A percentile compares a stretch with the other conserved stretches of the same genome.
Evolutionary conservation across 2,113 vertebrate species (phyloP).

Genomic region (Notothenia coriiceps): DNA sequence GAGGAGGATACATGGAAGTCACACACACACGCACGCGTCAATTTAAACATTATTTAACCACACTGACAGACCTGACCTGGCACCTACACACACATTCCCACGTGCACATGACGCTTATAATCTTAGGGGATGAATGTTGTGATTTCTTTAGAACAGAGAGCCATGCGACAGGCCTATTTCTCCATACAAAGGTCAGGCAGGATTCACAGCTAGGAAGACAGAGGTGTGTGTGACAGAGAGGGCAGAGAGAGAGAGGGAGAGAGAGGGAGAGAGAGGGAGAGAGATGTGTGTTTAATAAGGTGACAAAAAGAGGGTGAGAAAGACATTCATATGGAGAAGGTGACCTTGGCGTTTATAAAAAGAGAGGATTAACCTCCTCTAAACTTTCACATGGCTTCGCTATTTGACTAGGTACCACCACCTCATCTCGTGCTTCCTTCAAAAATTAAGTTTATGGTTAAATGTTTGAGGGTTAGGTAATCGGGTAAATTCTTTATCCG

Average conservation of each 20-base stretch:
- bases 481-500: no score
- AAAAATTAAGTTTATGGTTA: not conserved
- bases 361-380: conserved; percentile 34
- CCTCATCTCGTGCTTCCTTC: not conserved
- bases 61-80: not conserved
- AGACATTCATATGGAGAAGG: conserved; percentile 34
- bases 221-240: conserved; percentile 11
- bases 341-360: conserved; percentile 49
- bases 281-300: conserved; percentile 31
- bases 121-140: conserved; percentile 38
- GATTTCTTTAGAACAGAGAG: conserved; percentile 51
- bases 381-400: not conserved
- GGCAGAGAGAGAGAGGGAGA: no score
- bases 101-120: conserved; percentile 27
- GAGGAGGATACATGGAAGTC: conserved; percentile 31
- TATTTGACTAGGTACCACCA: not conserved
- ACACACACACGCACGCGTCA: no score
- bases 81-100: conserved; percentile 1
- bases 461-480: not conserved
- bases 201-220: conserved; percentile 52
- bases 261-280: not conserved
- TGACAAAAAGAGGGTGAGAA: conserved; percentile 36
- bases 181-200: conserved; percentile 57
- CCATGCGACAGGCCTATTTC: conserved; percentile 55
- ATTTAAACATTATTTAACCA: not conserved